Conservation (phyloP, 2,797 vertebrate genomes). For the Myiotriccus ornatus region DNA sequence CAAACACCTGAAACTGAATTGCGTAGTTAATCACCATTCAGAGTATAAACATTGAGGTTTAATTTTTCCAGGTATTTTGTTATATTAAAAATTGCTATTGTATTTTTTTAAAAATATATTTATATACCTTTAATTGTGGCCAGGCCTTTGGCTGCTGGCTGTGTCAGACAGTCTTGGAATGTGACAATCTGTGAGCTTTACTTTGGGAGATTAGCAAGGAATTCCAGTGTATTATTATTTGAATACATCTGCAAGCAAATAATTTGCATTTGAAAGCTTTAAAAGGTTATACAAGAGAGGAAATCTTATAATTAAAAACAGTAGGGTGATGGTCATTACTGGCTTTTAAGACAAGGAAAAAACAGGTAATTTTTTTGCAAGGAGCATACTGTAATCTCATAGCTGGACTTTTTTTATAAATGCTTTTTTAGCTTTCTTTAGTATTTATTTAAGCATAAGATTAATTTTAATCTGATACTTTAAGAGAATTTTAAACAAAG, state of each 20-base stretch:
- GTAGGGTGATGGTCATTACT: not conserved
- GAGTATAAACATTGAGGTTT: not conserved
- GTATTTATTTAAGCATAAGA: conserved; percentile 18
- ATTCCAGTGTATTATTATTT: not conserved
- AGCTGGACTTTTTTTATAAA: not conserved
- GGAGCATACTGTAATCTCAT: not conserved
- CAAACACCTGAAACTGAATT: not conserved
- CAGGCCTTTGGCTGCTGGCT: not conserved
- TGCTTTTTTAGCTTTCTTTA: not conserved
- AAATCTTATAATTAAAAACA: not conserved
- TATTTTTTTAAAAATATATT: not conserved
- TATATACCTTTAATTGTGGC: not conserved
- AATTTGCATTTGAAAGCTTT: not conserved
- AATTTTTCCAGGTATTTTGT: not conserved
- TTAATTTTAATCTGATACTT: conserved; percentile 16
- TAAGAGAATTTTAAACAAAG: conserved; percentile 30
- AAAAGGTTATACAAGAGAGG: not conserved
- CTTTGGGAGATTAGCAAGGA: not conserved
- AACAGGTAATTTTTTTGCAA: not conserved
- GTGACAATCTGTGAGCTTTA: not conserved
- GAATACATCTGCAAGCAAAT: not conserved
- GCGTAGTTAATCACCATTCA: not conserved
- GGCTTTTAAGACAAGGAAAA: not conserved
- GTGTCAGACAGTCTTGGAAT: not conserved
- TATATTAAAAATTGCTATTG: not conserved